Base-by-base conservation (phyloP, 1,140 invertebrate genomes). In the Leptinotarsa defecta region DNA sequence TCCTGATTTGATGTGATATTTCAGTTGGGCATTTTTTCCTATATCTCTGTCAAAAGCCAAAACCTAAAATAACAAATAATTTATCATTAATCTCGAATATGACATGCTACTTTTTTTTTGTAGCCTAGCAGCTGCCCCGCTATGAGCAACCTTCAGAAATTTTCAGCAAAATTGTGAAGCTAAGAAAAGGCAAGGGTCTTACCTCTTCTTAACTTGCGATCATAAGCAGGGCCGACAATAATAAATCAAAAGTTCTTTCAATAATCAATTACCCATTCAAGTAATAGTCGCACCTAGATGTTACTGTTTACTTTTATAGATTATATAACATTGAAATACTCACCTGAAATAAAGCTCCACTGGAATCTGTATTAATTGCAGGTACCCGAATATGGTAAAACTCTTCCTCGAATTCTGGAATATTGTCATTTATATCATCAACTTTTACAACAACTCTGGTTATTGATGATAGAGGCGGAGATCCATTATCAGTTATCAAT, bases 391-490 rank as follows among this genome's bases (percentile, higher is more conserved):
- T 89, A 78, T 93, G 92, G 86, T 96, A 95, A 77, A 93, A 91
- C 71, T 90, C 90, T 81, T 95, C 92, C 79, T 93, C 91, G 85
- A 97, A 97, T 79, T 91, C 89, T 1, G 94, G 95, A 61, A 89
- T 88, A 82, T 94, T 91, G 85, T 97, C 96, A 87, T 97, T 97
- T 74, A 94, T 87, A 86, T 97, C 95, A 22, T 90, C 87, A 11
- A 98, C 92, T 71, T 90, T 88, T 61, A 98, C 90, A 27, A 95
- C 90, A 48, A 98, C 92, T 75, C 94, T 90, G 15, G 94, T 95
- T 4, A 92, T 93, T 4, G 95, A 96, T 3, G 92, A 91, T 71
- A 97, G 87, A 5, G 89, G 82, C 17, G 94, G 94, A 2, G 82
- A 85, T 52, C 93, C 94, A 85, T 94, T 92, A 86, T 98, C 96